Percentiles rank a stretch among this genome's conserved stretches.
phyloP scores from a whole-genome alignment of 2,888 invertebrate genomes.

The Marronus borbonicus region DNA sequence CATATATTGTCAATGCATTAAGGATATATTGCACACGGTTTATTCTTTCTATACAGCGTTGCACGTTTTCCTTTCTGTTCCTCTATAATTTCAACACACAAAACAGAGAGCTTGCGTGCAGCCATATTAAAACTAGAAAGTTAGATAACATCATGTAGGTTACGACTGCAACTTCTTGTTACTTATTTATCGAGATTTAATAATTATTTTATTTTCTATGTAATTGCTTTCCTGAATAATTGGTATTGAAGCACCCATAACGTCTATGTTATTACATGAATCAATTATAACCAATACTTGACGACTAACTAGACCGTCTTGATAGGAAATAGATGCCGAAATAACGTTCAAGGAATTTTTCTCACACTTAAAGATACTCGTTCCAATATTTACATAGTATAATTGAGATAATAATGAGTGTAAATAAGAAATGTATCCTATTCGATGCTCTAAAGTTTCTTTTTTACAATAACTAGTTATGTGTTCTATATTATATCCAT shows the following conservation, averaged over 20 bases:
- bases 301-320: neutral
- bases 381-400: slow-evolving; percentile 1
- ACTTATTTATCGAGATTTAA: too few relatives aligned
- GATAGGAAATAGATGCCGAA: neutral
- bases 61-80: too few relatives aligned
- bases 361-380: slow-evolving; percentile 14
- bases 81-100: neutral
- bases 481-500: neutral
- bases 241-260: too few relatives aligned
- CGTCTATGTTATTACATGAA: too few relatives aligned
- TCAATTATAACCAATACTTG: too few relatives aligned
- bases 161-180: too few relatives aligned
- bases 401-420: neutral
- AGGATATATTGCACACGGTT: neutral
- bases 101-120: neutral
- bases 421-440: slow-evolving; percentile 18
- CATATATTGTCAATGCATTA: too few relatives aligned
- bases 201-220: too few relatives aligned
- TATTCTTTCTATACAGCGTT: neutral
- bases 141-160: too few relatives aligned
- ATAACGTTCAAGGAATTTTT: neutral
- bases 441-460: neutral
- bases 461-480: slow-evolving; percentile 22
- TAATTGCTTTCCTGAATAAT: too few relatives aligned
- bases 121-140: too few relatives aligned